Evolutionary conservation across 1,140 invertebrate species (phyloP), one percentile per base, ranked within the genome.

Genomic region (Orchesella cincta): DNA sequence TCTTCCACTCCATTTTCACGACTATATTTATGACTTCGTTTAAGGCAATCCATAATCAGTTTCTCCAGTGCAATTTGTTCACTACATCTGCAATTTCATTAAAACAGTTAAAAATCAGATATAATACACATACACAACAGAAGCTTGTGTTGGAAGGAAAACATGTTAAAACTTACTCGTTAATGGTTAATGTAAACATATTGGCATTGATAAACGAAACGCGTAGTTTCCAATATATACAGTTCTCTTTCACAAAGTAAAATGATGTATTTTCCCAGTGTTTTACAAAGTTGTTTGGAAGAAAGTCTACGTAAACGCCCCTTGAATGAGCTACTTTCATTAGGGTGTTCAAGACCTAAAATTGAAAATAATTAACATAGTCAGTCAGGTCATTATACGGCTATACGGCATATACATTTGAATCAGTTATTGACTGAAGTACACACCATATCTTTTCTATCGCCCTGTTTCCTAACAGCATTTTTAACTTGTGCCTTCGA

Each of bases 1-100:
- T 73, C 35, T 73, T 89, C 90, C 84, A 89, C 90, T 34, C 86
- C 83, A 14, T 73, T 14, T 26, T 73, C 46, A 8, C 36, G 2
- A 8, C 35, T 39, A 39, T n/a, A 46, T 5, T 36, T 14, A n/a
- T 26, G 2, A 73, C 35, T 51, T 12, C 23, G 26, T 31, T 14
- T 5, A 16, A 73, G 39, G 29, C 71, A 73, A 20, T 31, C 39
- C 23, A 39, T 51, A 23, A 73, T 31, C 36, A 73, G 3, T 1
- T 46, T 26, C 2, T 14, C 71, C 39, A 73, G 29, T 20, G 29
- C 29, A 14, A 39, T 46, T 26, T 14, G 23, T 73, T 39, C 71
- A 5, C 33, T n/a, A 26, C 71, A 73, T 73, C 71, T 73, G 23
- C 16, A 71, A 23, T 71, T 36, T 5, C 8, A 36, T 39, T 39